A percentile compares a stretch with the other conserved stretches of the same genome.
These are phyloP conservation scores for Pardalotus punctatus DNA, from an alignment of 2,113 vertebrate genomes.

Conservation along the genomic window DNA sequence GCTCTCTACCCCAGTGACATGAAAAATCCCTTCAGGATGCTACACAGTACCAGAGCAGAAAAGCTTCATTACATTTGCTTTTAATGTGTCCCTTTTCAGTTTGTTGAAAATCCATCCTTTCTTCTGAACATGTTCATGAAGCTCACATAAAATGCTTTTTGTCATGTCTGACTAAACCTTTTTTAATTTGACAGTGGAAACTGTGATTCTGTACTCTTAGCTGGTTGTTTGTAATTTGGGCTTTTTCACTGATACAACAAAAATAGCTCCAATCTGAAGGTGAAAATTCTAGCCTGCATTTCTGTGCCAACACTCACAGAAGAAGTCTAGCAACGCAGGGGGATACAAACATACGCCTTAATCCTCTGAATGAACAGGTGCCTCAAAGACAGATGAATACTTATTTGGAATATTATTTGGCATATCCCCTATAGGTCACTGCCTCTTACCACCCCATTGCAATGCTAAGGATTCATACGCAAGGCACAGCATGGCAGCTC, in stretches of 20 bases:
- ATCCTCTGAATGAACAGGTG: not conserved
- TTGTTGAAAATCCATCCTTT: not conserved
- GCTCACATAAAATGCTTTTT: not conserved
- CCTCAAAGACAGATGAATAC: not conserved
- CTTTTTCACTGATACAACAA: not conserved
- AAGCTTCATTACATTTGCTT: not conserved
- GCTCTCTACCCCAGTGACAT: not conserved
- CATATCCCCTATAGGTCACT: not conserved
- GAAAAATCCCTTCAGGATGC: not conserved
- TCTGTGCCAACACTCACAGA: not conserved
- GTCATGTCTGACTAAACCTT: conserved; percentile 1
- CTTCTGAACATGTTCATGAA: not conserved
- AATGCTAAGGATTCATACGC: not conserved
- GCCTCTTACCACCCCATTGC: not conserved
- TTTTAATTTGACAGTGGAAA: not conserved
- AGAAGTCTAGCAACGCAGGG: not conserved
- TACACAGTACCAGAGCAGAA: not conserved
- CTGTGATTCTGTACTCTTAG: not conserved
- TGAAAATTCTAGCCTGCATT: not conserved
- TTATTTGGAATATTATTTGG: not conserved
- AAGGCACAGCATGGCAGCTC: not conserved
- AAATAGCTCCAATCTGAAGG: conserved; percentile 17
- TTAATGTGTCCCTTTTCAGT: not conserved
- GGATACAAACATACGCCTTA: not conserved
- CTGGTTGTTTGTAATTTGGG: not conserved